Base-by-base conservation (phyloP, 2,797 vertebrate species). In the Podarcis lilfordi region DNA sequence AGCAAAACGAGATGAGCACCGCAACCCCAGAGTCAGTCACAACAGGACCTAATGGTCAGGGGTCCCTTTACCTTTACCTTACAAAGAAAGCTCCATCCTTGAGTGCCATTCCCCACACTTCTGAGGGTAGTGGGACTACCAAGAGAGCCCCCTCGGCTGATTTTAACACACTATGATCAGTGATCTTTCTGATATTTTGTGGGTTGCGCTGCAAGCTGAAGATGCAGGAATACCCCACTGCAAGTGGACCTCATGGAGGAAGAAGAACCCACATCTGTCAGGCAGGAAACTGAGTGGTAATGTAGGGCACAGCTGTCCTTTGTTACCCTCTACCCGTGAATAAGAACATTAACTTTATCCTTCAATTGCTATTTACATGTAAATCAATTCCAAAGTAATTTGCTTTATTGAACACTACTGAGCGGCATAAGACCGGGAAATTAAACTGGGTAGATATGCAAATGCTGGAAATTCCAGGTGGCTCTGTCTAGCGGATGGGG, bases 281-380 rank as follows among this genome's bases (percentile, higher is more conserved):
- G 6, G 5, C 35, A 55, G 9, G 27, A 23, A 25, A 61, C 27
- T 66, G 59, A 66, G n/a, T 74, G 27, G 43, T 35, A 50, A 72
- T 50, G 29, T 61, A 23, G 3, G 75, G 50, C 61, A 71, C 75
- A 88, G 87, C 45, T 84, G 82, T 78, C 45, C n/a, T 79, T 71
- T 43, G 19, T 84, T 61, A 43, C 82, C 23, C 37, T 27, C 27
- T 37, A 7, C 10, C 37, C 83, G 15, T 61, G 69, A 79, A 80
- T 72, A 32, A 89, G 82, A 89, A 80, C 82, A 45, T 80, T 72
- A 80, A 68, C 50, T 80, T 88, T 55, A 29, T 83, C 80, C 80
- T 80, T 72, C 76, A 80, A 85, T 45, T 32, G 82, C 77, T 85
- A 89, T 89, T 89, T 89, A 89, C 79, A 89, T 89, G 87, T 80